Conservation (phyloP, 92 coral and sea anemone genomes). For the Phenganax marumi region DNA sequence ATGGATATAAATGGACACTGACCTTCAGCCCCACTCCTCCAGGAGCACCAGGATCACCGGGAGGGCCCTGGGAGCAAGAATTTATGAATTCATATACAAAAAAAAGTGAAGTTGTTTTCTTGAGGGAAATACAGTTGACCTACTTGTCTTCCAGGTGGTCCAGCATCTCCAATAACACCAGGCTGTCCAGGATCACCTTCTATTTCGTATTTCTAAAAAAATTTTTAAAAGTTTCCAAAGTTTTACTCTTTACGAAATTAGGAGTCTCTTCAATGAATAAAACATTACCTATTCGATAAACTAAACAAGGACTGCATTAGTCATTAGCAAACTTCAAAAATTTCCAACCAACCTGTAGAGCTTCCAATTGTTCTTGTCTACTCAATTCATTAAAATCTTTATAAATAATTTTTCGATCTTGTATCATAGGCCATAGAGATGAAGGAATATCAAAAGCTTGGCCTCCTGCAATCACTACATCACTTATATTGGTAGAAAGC, state of each 20-base stretch:
- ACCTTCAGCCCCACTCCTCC: slow-evolving; percentile 15
- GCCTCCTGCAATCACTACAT: slow-evolving; percentile 4
- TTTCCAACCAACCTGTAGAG: slow-evolving; percentile 6
- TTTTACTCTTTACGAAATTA: background rate
- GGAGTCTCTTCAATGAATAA: background rate
- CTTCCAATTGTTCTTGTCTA: background rate
- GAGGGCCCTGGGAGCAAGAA: slow-evolving; percentile 23
- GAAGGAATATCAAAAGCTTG: slow-evolving; percentile 17
- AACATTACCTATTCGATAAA: background rate
- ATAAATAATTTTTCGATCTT: slow-evolving; percentile 27
- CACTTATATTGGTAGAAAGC: background rate
- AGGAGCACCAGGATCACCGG: slow-evolving; percentile 25
- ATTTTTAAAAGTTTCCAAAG: background rate
- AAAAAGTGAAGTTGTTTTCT: background rate
- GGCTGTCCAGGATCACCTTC: slow-evolving; percentile 27
- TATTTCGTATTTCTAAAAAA: slow-evolving; percentile 22
- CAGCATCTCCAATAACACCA: background rate
- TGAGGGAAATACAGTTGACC: background rate
- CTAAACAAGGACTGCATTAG: background rate
- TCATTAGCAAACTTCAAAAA: background rate
- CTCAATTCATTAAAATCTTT: slow-evolving; percentile 31
- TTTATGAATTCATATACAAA: background rate
- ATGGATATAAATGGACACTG: background rate
- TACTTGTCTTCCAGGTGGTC: slow-evolving; percentile 12
- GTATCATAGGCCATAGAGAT: background rate